Percentiles rank a stretch among this genome's conserved stretches.
phyloP scores from a whole-genome alignment of 1,140 invertebrate species.

The Marisa cornuarietis region DNA sequence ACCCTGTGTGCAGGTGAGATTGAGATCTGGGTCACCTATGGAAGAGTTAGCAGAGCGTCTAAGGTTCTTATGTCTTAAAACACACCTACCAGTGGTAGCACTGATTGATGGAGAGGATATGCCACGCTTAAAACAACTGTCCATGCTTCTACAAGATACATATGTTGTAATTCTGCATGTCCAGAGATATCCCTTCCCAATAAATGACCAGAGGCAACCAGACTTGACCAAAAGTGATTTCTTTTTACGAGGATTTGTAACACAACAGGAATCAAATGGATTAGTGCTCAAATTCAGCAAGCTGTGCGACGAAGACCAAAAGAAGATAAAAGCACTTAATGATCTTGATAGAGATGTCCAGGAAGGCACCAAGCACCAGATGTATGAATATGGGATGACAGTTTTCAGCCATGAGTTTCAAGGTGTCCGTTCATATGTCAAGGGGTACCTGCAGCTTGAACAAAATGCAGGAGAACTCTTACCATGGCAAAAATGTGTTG shows the following conservation, averaged over 20 bases:
- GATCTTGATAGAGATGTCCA: slow-evolving; percentile 26
- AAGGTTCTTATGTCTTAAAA: slow-evolving; percentile 25
- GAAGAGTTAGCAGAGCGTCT: slow-evolving; percentile 26
- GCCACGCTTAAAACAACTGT: slow-evolving; percentile 28
- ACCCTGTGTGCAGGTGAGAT: slow-evolving; percentile 35
- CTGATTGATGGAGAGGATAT: slow-evolving; percentile 48
- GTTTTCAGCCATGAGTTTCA: slow-evolving; percentile 31
- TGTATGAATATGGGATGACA: slow-evolving; percentile 41
- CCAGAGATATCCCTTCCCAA: slow-evolving; percentile 22
- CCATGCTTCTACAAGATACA: slow-evolving; percentile 14
- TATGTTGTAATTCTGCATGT: slow-evolving; percentile 35
- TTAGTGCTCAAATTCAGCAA: slow-evolving; percentile 6
- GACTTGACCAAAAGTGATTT: slow-evolving; percentile 3
- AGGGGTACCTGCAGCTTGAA: slow-evolving; percentile 30
- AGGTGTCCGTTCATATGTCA: slow-evolving; percentile 32
- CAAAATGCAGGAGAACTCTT: not conserved
- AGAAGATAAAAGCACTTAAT: slow-evolving; percentile 2
- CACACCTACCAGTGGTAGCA: slow-evolving; percentile 32
- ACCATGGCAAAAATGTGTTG: slow-evolving; percentile 31
- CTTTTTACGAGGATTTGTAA: slow-evolving; percentile 18
- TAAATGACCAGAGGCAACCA: not conserved
- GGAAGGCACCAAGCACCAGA: slow-evolving; percentile 11
- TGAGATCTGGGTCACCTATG: slow-evolving; percentile 12
- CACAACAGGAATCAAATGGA: slow-evolving; percentile 22
- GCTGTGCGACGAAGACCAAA: slow-evolving; percentile 1